A percentile compares a stretch with the other conserved stretches of the same genome.
These are phyloP conservation scores for Eupeodes latifasciatus DNA, from an alignment of 2,888 invertebrate species.

Conservation along the genomic window DNA sequence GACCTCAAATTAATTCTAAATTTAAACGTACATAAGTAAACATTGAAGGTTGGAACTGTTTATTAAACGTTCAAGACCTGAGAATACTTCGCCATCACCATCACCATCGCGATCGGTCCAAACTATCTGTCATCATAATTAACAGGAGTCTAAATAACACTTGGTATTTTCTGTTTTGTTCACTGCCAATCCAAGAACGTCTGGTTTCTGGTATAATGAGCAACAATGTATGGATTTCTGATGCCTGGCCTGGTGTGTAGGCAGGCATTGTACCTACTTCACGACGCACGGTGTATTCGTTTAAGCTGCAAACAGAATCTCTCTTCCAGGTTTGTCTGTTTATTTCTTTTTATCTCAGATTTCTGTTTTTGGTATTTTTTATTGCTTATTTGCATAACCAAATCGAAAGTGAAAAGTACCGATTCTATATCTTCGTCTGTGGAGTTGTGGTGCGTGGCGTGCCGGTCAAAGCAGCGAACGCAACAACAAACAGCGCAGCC, in stretches of 20 bases:
- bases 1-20: slow-evolving; percentile 57
- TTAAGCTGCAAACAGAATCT: slow-evolving; percentile 39
- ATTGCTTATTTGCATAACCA: slow-evolving; percentile 70
- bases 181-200: background rate
- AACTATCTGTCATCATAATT: slow-evolving; percentile 55
- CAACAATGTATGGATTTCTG: slow-evolving; percentile 7
- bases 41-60: slow-evolving; percentile 11
- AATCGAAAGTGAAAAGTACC: slow-evolving; percentile 74
- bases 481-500: background rate
- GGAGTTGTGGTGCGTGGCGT: slow-evolving; percentile 18
- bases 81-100: background rate
- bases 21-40: slow-evolving; percentile 41
- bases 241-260: background rate
- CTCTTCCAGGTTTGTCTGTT: slow-evolving; percentile 30
- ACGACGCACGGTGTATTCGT: background rate
- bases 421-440: background rate
- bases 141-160: slow-evolving; percentile 48
- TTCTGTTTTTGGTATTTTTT: slow-evolving; percentile 25
- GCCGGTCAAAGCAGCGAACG: slow-evolving; percentile 39
- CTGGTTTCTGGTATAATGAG: slow-evolving; percentile 4
- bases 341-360: background rate
- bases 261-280: background rate
- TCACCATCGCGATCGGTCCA: background rate
- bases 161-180: background rate
- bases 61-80: slow-evolving; percentile 31